Conservation (phyloP, 2,113 vertebrate species). For the Garra rufa region DNA sequence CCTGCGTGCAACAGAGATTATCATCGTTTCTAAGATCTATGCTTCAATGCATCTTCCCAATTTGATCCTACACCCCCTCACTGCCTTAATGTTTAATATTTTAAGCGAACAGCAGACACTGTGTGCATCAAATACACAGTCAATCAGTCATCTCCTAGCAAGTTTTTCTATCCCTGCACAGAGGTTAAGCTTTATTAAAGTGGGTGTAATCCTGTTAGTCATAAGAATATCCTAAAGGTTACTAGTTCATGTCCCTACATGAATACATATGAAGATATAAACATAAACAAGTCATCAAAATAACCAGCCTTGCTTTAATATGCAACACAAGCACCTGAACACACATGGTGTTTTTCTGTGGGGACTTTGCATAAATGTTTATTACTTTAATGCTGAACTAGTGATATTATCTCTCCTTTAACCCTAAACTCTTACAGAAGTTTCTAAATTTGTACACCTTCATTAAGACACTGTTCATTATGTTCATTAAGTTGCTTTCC, state of each 20-base stretch:
- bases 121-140: neutral
- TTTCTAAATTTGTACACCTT: neutral
- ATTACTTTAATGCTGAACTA: neutral
- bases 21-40: neutral
- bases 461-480: neutral
- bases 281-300: neutral
- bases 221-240: slow-evolving; percentile 30
- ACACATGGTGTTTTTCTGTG: neutral
- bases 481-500: neutral
- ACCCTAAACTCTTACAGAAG: neutral
- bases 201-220: slow-evolving; percentile 39
- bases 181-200: slow-evolving; percentile 36
- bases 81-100: neutral
- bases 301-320: neutral
- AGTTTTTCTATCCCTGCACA: slow-evolving; percentile 21
- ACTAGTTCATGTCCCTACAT: neutral
- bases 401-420: neutral
- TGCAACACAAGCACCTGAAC: slow-evolving; percentile 2
- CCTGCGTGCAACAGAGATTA: neutral
- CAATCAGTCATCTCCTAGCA: slow-evolving; percentile 1
- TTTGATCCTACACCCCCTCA: neutral
- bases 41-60: neutral
- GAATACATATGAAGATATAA: neutral
- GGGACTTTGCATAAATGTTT: neutral
- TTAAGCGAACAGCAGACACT: neutral